Conservation (phyloP, 2,888 invertebrate species). For the Trichopoda pennipes region DNA sequence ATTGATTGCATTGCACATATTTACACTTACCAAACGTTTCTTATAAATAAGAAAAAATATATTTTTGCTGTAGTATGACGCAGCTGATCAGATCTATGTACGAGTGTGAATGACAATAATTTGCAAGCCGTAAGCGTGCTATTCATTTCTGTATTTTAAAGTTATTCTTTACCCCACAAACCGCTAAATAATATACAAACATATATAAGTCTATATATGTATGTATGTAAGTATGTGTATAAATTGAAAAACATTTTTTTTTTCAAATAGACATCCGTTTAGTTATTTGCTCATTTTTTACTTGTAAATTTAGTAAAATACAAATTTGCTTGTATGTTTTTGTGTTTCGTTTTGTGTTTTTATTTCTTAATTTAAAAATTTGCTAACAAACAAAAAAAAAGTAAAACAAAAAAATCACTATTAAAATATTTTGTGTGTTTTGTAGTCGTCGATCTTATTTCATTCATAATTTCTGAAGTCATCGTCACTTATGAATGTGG, state of each 20-base stretch:
- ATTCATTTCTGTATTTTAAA: conserved; percentile 20
- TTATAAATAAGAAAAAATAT: not conserved
- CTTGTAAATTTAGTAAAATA: conserved; percentile 17
- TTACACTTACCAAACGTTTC: conserved; percentile 4
- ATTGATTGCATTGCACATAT: conserved; percentile 7
- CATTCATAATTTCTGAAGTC: conserved; percentile 31
- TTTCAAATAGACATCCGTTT: conserved; percentile 36
- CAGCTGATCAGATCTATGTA: conserved; percentile 55
- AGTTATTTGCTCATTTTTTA: not conserved
- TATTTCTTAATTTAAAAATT: conserved; percentile 5
- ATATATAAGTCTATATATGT: too few species aligned
- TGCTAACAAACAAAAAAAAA: not conserved
- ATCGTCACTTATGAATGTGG: conserved; percentile 47
- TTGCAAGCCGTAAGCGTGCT: conserved; percentile 51
- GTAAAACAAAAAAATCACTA: not conserved
- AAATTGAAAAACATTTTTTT: not conserved
- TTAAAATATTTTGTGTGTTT: conserved; percentile 22
- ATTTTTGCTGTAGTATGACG: conserved; percentile 29
- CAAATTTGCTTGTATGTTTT: conserved; percentile 1
- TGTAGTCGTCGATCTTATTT: conserved; percentile 18
- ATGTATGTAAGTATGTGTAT: not conserved
- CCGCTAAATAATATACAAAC: not conserved
- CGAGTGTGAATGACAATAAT: conserved; percentile 47
- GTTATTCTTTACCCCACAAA: not conserved
- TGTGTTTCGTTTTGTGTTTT: not conserved